phyloP scores from a whole-genome alignment of 2,113 vertebrate genomes.

The Orientallactaga bullata region DNA sequence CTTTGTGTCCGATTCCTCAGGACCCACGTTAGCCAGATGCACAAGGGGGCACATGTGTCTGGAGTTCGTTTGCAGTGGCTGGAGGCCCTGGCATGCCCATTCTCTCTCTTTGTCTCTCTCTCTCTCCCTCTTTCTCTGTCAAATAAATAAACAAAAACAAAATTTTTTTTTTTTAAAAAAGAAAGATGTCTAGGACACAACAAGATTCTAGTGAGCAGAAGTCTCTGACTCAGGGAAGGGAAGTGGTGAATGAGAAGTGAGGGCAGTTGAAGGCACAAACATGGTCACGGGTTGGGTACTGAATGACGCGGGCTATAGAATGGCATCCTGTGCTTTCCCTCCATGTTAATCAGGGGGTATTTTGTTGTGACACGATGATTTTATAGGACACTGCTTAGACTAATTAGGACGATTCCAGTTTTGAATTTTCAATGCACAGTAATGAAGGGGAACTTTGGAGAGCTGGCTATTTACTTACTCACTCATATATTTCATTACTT shows the following conservation, averaged over 20 bases:
- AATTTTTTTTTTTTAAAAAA: too few relatives aligned
- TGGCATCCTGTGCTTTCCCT: neutral
- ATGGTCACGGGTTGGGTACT: neutral
- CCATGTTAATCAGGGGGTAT: neutral
- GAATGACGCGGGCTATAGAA: rapidly evolving
- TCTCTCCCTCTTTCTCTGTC: too few relatives aligned
- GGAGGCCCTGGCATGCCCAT: too few relatives aligned
- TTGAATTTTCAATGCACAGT: neutral
- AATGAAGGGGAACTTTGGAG: neutral
- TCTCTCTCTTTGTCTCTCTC: too few relatives aligned
- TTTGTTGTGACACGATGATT: neutral
- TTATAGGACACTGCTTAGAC: neutral
- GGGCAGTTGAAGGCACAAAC: neutral
- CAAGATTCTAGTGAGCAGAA: neutral
- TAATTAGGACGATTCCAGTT: neutral
- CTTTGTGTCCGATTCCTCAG: too few relatives aligned
- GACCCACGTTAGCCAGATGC: too few relatives aligned
- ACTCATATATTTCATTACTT: neutral
- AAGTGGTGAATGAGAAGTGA: neutral
- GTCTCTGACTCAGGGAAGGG: neutral
- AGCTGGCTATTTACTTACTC: neutral
- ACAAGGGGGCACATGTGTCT: too few relatives aligned
- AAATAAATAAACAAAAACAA: too few relatives aligned
- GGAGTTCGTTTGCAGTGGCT: too few relatives aligned
- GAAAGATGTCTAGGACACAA: neutral